These are phyloP conservation scores for Pteronura brasiliensis DNA, from an alignment of 2,113 vertebrate species.

Conservation along the genomic window DNA sequence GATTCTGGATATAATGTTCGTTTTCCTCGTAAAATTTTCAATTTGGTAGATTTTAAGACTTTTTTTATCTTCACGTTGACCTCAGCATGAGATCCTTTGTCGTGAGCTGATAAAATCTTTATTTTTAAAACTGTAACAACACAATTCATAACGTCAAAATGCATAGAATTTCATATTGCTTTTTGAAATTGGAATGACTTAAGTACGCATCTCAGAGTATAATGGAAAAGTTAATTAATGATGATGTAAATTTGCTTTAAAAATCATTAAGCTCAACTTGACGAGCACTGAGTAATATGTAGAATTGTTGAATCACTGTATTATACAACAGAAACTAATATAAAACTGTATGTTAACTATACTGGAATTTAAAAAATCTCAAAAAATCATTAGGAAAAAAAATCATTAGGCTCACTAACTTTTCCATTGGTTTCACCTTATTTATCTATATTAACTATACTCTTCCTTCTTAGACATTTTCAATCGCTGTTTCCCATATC, in stretches of 20 bases:
- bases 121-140: slow-evolving; percentile 91
- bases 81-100: slow-evolving; percentile 97
- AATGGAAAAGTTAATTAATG: background rate
- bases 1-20: slow-evolving; percentile 95
- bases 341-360: background rate
- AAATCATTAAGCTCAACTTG: background rate
- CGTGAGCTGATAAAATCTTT: slow-evolving; percentile 95
- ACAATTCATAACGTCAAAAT: slow-evolving; percentile 66
- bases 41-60: slow-evolving; percentile 92
- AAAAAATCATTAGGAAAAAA: background rate
- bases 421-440: background rate
- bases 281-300: background rate
- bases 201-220: background rate
- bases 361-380: background rate
- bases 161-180: background rate
- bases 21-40: slow-evolving; percentile 91
- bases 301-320: background rate
- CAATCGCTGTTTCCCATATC: background rate
- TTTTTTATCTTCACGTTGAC: slow-evolving; percentile 98
- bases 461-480: slow-evolving; percentile 8
- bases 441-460: background rate
- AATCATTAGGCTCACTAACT: background rate
- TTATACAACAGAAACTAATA: background rate
- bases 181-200: background rate
- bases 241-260: slow-evolving; percentile 27